Evolutionary conservation across 1,140 invertebrate species (phyloP), one percentile per base, ranked within the genome.

Genomic region (Halyomorpha halys): DNA sequence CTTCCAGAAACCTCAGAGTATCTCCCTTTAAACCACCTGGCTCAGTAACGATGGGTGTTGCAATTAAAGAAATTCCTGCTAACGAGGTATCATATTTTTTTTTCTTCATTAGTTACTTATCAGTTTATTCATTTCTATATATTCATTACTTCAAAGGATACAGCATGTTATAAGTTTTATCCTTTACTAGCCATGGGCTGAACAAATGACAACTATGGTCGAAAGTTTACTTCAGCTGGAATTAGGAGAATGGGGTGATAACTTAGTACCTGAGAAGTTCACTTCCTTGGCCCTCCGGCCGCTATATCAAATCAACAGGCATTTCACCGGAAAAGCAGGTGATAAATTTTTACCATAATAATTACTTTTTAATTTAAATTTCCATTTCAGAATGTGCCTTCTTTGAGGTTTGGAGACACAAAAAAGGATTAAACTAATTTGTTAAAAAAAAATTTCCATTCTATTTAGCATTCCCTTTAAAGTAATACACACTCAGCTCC

Each of bases 211-310:
- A 14, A 71, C 69, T 39, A 72, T 68, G 67, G 67, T 76, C 11
- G 70, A 74, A 63, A 72, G 74, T 66, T 64, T 77, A 13, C 71
- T 77, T 13, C 75, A 77, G 63, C 66, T 77, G 15, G 74, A 73
- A 68, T 68, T 77, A 19, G 66, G 70, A n/a, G 71, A 27, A 15
- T 63, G 59, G 68, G 69, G 11, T 70, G 72, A 61, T 69, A 69
- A 60, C 68, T 70, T 53, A 66, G 74, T 44, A 6, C 67, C 66
- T 3, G 74, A 76, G 68, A 73, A 76, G 67, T 76, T 76, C 64
- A 74, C 72, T 62, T 72, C 68, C 51, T 61, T 76, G 59, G 61
- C 71, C 13, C 64, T 76, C 9, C 72, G 73, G 64, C 74, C 75
- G 11, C 49, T 75, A 0, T 76, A 76, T 62, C 69, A 47, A 39